These are phyloP conservation scores for Apamea anceps DNA, from an alignment of 2,888 invertebrate species.

Conservation along the genomic window DNA sequence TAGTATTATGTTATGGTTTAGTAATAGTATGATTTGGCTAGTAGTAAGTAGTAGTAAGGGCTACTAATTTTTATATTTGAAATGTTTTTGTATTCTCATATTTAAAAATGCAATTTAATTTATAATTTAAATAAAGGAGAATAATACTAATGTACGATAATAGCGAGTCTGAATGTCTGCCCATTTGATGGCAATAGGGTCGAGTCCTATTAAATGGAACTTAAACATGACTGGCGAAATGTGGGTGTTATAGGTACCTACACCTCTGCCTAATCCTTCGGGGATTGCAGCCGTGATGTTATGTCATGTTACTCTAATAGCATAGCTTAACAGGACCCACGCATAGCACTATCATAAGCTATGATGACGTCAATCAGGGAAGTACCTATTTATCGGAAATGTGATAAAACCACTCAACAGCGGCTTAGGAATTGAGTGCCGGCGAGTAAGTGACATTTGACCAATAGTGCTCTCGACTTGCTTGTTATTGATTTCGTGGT, in stretches of 20 bases:
- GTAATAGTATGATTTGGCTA: too few species aligned
- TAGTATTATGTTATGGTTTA: too few species aligned
- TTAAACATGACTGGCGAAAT: too few species aligned
- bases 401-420: constrained; percentile 46
- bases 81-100: background rate
- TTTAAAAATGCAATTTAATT: background rate
- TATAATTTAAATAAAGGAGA: background rate
- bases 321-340: constrained; percentile 5
- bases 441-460: constrained; percentile 40
- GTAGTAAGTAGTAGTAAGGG: background rate
- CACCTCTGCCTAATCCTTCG: background rate
- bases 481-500: constrained; percentile 18
- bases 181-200: too few species aligned
- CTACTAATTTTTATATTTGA: background rate
- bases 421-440: constrained; percentile 47
- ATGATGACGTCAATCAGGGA: constrained; percentile 51
- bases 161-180: too few species aligned
- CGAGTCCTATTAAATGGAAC: too few species aligned
- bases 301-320: background rate
- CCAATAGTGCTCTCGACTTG: constrained; percentile 22
- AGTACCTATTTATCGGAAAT: constrained; percentile 52
- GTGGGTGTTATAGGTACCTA: too few species aligned
- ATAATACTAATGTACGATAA: background rate
- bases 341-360: constrained; percentile 20
- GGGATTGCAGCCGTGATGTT: background rate